Evolutionary conservation across 2,888 invertebrate species (phyloP).

Genomic region (Argyresthia albistria): DNA sequence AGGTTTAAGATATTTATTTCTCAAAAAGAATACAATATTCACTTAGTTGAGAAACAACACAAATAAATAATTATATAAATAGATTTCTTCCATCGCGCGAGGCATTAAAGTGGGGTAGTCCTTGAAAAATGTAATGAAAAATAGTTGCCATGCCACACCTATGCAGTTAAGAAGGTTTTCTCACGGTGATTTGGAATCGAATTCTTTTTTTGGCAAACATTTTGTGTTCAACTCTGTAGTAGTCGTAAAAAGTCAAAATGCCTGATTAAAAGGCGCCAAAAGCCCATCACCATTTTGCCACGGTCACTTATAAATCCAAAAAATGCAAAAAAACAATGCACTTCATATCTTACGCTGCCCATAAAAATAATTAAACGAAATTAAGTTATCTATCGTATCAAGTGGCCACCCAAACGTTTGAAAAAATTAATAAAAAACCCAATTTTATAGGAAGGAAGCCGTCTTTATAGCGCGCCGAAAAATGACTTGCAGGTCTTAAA

Average conservation of each 20-base stretch:
- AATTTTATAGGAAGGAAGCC: constrained; percentile 33
- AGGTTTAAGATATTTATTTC: too few species aligned
- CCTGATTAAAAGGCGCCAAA: constrained; percentile 46
- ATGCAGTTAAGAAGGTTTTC: too few species aligned
- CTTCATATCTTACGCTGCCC: not conserved
- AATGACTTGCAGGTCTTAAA: constrained; percentile 29
- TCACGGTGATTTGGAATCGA: too few species aligned
- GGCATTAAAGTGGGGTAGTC: too few species aligned
- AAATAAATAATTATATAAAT: too few species aligned
- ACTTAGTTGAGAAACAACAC: too few species aligned
- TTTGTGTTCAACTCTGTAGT: not conserved
- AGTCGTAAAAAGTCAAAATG: constrained; percentile 16
- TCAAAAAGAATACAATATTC: too few species aligned
- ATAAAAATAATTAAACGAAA: constrained; percentile 35
- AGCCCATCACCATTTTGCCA: constrained; percentile 46
- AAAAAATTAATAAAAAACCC: constrained; percentile 12
- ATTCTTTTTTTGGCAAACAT: not conserved
- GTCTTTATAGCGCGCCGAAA: constrained; percentile 32
- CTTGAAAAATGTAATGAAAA: too few species aligned
- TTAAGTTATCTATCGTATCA: constrained; percentile 40
- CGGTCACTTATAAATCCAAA: constrained; percentile 25
- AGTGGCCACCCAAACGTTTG: constrained; percentile 27
- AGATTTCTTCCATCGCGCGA: too few species aligned
- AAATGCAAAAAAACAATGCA: not conserved
- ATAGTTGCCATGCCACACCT: too few species aligned